Evolutionary conservation across 2,888 invertebrate species (phyloP).

Genomic region (Microctonus brassicae): DNA sequence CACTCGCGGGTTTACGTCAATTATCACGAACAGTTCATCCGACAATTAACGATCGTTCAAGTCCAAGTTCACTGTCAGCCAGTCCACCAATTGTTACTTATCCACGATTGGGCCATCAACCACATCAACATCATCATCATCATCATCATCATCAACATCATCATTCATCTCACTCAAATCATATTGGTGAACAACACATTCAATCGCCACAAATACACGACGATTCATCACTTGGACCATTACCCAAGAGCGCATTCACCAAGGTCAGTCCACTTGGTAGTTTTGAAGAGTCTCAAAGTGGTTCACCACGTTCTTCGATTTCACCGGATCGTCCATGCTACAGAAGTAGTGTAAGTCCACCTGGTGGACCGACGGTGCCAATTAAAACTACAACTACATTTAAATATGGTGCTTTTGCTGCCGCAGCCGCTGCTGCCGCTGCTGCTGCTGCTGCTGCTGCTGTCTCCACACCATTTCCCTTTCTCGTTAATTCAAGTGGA

Average conservation of each 20-base stretch:
- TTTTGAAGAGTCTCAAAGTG: conserved; percentile 56
- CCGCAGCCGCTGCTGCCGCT: conserved; percentile 38
- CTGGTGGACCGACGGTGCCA: conserved; percentile 62
- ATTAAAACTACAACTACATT: conserved; percentile 51
- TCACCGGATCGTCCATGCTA: conserved; percentile 84
- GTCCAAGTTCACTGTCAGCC: conserved; percentile 18
- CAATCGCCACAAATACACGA: conserved; percentile 17
- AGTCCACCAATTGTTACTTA: conserved; percentile 27
- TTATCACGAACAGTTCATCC: conserved; percentile 4
- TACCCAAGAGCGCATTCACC: conserved; percentile 83
- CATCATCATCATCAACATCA: not conserved
- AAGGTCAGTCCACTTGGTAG: conserved; percentile 75
- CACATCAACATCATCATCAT: too few relatives aligned
- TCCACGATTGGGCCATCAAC: not conserved
- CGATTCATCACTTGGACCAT: conserved; percentile 21
- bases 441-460: conserved; percentile 30
- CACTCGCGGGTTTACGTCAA: conserved; percentile 12
- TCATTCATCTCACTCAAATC: not conserved
- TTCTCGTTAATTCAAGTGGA: conserved; percentile 55
- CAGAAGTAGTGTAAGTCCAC: conserved; percentile 84
- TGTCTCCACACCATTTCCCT: conserved; percentile 55
- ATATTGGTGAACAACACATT: conserved; percentile 9
- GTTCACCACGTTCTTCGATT: conserved; percentile 80
- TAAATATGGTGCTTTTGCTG: conserved; percentile 60
- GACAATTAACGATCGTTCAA: conserved; percentile 8